Evolutionary conservation across 2,888 invertebrate genomes (phyloP).

Genomic region (Tridacna crocea): DNA sequence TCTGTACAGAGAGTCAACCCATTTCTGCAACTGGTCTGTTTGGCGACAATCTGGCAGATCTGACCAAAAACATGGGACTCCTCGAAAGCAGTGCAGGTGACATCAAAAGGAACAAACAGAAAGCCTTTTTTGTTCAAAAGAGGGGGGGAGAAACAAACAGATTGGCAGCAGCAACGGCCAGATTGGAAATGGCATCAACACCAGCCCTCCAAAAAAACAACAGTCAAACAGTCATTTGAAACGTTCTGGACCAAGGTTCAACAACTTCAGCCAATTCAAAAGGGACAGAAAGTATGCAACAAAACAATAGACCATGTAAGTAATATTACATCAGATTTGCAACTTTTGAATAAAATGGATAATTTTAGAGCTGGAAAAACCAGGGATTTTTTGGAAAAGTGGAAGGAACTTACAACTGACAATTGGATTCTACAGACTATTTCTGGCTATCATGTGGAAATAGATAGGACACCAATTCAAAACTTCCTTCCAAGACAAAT

Average conservation of each 20-base stretch:
- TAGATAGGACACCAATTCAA: conserved; percentile 27
- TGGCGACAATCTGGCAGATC: conserved; percentile 9
- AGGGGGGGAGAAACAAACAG: neutral
- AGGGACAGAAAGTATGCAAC: neutral
- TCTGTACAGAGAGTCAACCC: neutral
- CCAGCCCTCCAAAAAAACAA: neutral
- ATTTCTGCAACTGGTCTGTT: conserved; percentile 1
- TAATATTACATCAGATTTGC: neutral
- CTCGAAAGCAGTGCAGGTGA: neutral
- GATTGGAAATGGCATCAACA: neutral
- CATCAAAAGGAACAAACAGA: neutral
- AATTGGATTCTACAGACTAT: conserved; percentile 38
- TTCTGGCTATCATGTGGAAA: conserved; percentile 38
- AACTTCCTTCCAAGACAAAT: conserved; percentile 26
- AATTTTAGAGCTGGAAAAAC: conserved; percentile 36
- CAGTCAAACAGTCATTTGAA: neutral
- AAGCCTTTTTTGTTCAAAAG: neutral
- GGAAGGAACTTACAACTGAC: conserved; percentile 33
- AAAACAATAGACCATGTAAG: neutral
- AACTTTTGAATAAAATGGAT: neutral
- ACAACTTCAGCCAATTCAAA: neutral
- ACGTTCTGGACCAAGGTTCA: neutral
- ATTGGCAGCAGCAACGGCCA: neutral
- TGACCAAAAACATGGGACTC: neutral
- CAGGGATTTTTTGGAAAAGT: conserved; percentile 2